Evolutionary conservation across 2,888 invertebrate species (phyloP), one percentile per base, ranked within the genome.

Genomic region (Eledona agricola): DNA sequence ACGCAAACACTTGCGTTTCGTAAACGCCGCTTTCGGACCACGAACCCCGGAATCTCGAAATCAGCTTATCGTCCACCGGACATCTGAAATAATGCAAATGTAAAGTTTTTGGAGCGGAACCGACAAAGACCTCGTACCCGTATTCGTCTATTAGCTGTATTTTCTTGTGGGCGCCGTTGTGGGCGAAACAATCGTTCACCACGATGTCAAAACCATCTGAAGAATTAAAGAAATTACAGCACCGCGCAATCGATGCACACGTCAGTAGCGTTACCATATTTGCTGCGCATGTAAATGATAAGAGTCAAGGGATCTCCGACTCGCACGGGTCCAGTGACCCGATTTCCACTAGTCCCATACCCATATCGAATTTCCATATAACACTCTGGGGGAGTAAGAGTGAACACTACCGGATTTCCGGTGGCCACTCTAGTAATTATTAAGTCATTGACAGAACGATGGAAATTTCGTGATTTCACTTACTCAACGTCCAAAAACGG

Each of bases 371-470:
- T 94, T 80, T 95, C 95, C 95, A 95, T 95, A 79, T 94, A 93
- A 73, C 94, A 95, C 75, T 95, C 94, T 0, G 95, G 95, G 1
- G 95, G 95, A 59, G 92, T 92, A 38, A 95, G 79, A 0, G 94
- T 94, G 72, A 95, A 95, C 22, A 94, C 91, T 9, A 95, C 93
- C 7, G 95, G 95, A 77, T 94, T 94, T 32, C 94, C 95, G 19
- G 95, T 95, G 52, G 94, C 94, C 60, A 94, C 93, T 76, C 94
- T 94, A n/a, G n/a, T n/a, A n/a, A n/a, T n/a, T n/a, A n/a, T n/a
- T n/a, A n/a, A n/a, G n/a, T n/a, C n/a, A n/a, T n/a, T n/a, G n/a
- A n/a, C n/a, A n/a, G n/a, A n/a, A n/a, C n/a, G n/a, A n/a, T n/a
- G n/a, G n/a, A n/a, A n/a, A n/a, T n/a, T n/a, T n/a, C n/a, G n/a